Conservation (phyloP, 2,888 invertebrate genomes). For the Tenodera sinensis region DNA sequence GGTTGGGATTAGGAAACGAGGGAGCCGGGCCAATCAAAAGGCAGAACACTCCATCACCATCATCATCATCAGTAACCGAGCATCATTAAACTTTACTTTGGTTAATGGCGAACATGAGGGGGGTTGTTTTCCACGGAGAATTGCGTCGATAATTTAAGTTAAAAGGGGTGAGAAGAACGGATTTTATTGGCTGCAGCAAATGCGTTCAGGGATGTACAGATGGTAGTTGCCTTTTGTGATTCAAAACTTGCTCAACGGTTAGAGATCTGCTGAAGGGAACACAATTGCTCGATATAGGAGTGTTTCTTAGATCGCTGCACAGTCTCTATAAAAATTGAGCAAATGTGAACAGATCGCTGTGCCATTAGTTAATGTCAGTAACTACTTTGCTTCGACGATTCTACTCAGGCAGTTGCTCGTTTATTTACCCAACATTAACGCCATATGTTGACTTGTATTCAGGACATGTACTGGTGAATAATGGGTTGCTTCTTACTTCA, state of each 20-base stretch:
- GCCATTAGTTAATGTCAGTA: background rate
- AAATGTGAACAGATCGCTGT: background rate
- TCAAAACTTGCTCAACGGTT: background rate
- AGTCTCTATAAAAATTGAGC: background rate
- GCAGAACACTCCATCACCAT: background rate
- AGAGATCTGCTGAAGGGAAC: background rate
- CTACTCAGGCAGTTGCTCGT: background rate
- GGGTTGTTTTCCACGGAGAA: background rate
- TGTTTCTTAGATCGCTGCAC: background rate
- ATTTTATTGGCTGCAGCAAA: background rate
- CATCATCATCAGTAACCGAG: background rate
- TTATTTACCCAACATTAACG: too few relatives aligned
- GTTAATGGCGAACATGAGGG: background rate
- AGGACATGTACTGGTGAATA: too few relatives aligned
- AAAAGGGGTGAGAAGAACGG: background rate
- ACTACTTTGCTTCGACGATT: background rate
- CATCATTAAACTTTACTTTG: background rate
- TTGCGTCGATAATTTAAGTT: background rate
- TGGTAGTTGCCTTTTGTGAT: background rate
- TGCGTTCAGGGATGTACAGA: background rate
- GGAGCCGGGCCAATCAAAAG: background rate
- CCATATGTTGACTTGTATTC: too few relatives aligned
- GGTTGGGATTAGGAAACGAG: slow-evolving; percentile 2
- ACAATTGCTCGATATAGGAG: background rate
- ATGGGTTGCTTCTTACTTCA: too few relatives aligned